Evolutionary conservation across 1,140 invertebrate species (phyloP), one percentile per base, ranked within the genome.

Genomic region (Hermetia illucens): DNA sequence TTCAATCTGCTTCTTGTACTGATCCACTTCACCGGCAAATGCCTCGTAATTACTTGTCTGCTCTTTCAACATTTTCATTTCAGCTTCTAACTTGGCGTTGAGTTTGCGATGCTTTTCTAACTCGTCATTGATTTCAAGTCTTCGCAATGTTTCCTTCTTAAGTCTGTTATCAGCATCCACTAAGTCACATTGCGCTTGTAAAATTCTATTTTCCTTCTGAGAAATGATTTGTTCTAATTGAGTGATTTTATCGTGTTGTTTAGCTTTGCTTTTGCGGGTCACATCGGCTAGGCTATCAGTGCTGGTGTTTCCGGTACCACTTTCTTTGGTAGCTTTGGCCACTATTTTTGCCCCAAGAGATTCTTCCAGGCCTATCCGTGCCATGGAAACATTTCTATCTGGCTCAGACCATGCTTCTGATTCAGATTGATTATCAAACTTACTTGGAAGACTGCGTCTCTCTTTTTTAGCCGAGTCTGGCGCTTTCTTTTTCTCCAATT

Each of bases 351-450:
- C n/a, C 9, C 19, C 46, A 44, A 12, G 51, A n/a, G 24, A 4
- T 44, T 59, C 54, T 9, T 59, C 57, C 4, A 86, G 56, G 2
- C 82, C 82, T 29, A 86, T 85, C 41, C 82, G 67, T 0, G 77
- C 79, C 39, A 79, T 55, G 0, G 82, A 87, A 1, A 87, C 81
- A 38, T 71, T 75, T 40, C 81, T 69, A 49, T 89, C 84, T 0
- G 83, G 83, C 52, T 87, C 83, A 0, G 82, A 86, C 75, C 83
- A 88, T 15, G 78, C 75, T 49, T 89, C 85, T 0, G 78, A 82
- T 52, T 87, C 82, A 1, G 79, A 82, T 20, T 72, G 66, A 58
- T 74, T 58, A 41, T 69, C 57, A 36, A 55, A 51, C 21, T 55
- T 51, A 35, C 58, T 27, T 34, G 48, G 31, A 44, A 38, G 0